These are phyloP conservation scores for Phocoena sinus DNA, from an alignment of 2,113 vertebrate species.

Conservation along the genomic window DNA sequence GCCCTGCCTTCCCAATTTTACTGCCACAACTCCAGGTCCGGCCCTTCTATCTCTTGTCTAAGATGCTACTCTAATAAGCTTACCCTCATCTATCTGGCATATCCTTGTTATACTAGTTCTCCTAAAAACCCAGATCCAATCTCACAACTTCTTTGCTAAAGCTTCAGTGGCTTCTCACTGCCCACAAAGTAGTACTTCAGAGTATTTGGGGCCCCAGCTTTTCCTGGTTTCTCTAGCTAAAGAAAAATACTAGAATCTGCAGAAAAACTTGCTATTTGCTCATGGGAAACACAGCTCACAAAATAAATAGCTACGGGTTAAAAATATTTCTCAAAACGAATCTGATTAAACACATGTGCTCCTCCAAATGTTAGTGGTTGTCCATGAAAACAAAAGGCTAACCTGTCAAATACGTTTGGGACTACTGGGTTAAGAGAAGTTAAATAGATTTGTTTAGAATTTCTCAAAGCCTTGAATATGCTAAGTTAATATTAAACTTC, in stretches of 20 bases:
- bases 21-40: not conserved
- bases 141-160: not conserved
- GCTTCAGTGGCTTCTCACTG: not conserved
- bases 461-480: not conserved
- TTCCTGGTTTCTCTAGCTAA: not conserved
- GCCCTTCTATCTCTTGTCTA: not conserved
- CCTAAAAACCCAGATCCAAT: not conserved
- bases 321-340: conserved; percentile 20
- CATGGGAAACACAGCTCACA: not conserved
- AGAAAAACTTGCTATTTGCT: not conserved
- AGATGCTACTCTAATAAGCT: not conserved
- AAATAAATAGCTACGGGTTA: not conserved
- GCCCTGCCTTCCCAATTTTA: not conserved
- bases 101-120: not conserved
- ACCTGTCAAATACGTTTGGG: not conserved
- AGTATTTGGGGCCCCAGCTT: not conserved
- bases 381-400: not conserved
- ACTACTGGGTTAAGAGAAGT: not conserved
- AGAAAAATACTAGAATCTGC: not conserved
- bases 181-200: not conserved
- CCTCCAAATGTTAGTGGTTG: not conserved
- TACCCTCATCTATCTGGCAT: not conserved
- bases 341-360: not conserved
- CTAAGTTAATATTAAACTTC: not conserved
- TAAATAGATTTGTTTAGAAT: not conserved